Evolutionary conservation across 2,888 invertebrate species (phyloP), one percentile per base, ranked within the genome.

Genomic region (Acanthosoma haemorrhoidale): DNA sequence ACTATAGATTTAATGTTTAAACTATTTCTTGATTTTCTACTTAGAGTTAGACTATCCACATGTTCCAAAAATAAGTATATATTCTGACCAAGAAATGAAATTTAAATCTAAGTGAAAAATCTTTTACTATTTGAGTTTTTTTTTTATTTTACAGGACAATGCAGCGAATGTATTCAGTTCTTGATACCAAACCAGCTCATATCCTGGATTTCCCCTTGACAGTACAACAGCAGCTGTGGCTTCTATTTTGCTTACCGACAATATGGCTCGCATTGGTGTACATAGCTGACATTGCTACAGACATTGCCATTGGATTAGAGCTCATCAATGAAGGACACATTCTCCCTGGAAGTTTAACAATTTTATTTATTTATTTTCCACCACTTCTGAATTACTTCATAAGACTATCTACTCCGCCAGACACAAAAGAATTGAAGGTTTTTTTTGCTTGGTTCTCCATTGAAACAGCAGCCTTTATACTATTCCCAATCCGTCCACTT

Each of bases 201-300:
- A 67, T 75, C 13, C 70, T 75, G 39, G 74, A 74, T 5, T 73
- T 72, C 32, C 71, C 74, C 8, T 71, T 77, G 38, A 75, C 75
- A 16, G 64, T 73, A 13, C 80, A 78, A 15, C 82, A 84, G 75
- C 81, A 84, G 75, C 81, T 83, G 70, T 79, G 81, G 75, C 75
- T 83, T n/a, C 79, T 83, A 72, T 82, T 83, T 75, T 78, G 88
- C 57, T 76, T 86, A 36, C 87, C 88, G 59, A 80, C 83, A 3
- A 73, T 84, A n/a, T 76, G 84, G 36, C 86, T 86, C 11, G 83
- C 88, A 51, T 73, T 86, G 1, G 79, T 90, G 31, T 92, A 88
- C 75, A 81, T 89, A 36, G 80, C 86, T 3, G 83, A 90, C 66
- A 86, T 89, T 39, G 85, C 88, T 16, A 85, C 85, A 43, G 91